Evolutionary conservation across 1,140 invertebrate species (phyloP).

Genomic region (Spodoptera frugiperda): DNA sequence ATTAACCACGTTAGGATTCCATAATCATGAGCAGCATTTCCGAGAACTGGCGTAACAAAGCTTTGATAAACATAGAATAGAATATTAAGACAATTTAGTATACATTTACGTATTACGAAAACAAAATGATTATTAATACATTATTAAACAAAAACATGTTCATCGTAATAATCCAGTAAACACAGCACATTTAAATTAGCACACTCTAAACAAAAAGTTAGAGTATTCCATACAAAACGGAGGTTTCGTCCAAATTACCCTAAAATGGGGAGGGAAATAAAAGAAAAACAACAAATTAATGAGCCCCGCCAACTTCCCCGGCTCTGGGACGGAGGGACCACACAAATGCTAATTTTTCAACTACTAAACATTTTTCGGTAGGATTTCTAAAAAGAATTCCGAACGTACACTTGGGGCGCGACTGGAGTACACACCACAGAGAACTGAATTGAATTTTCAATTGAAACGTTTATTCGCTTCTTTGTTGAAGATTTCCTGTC

Average conservation of each 20-base stretch:
- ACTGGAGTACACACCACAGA: not conserved
- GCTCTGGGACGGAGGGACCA: constrained; percentile 46
- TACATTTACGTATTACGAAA: too few relatives aligned
- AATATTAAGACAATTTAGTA: too few relatives aligned
- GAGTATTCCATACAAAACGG: constrained; percentile 18
- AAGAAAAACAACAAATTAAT: constrained; percentile 53
- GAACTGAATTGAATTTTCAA: not conserved
- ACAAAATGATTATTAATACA: too few relatives aligned
- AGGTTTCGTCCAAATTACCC: constrained; percentile 37
- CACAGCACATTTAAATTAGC: constrained; percentile 27
- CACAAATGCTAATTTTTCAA: constrained; percentile 73
- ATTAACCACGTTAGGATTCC: too few relatives aligned
- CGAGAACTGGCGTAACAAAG: not conserved
- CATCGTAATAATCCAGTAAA: not conserved
- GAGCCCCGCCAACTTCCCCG: constrained; percentile 45
- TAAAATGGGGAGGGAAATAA: constrained; percentile 28
- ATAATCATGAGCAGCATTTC: not conserved
- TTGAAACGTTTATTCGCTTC: too few relatives aligned
- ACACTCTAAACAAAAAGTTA: constrained; percentile 18
- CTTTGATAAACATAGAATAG: too few relatives aligned
- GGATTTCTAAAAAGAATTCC: constrained; percentile 51
- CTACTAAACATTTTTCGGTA: constrained; percentile 71
- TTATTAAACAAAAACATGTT: not conserved
- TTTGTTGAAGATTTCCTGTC: not conserved
- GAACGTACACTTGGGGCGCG: constrained; percentile 50